phyloP scores from a whole-genome alignment of 1,140 invertebrate species.

The Trachelipus rathkii region DNA sequence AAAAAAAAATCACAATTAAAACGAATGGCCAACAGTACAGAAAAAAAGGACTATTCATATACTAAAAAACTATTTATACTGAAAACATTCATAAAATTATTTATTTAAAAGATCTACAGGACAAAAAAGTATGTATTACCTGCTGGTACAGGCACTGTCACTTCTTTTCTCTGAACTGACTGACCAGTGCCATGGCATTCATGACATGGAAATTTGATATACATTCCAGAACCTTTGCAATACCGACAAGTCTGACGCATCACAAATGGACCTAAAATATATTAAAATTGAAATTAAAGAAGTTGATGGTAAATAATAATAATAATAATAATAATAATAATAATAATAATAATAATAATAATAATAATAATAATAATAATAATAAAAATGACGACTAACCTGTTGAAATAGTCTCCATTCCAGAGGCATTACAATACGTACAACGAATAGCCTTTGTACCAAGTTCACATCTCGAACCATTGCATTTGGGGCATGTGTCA shows the following conservation, averaged over 20 bases:
- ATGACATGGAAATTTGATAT: slow-evolving; percentile 84
- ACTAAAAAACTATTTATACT: too few species aligned
- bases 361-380: too few species aligned
- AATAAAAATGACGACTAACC: slow-evolving; percentile 47
- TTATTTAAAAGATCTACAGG: too few species aligned
- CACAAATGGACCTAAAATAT: slow-evolving; percentile 77
- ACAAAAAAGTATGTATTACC: slow-evolving; percentile 54
- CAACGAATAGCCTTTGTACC: slow-evolving; percentile 84
- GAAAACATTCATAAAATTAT: too few species aligned
- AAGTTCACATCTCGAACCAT: slow-evolving; percentile 74
- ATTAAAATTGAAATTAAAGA: slow-evolving; percentile 19
- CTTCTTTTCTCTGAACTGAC: slow-evolving; percentile 79
- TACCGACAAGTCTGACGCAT: slow-evolving; percentile 93
- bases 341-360: too few species aligned
- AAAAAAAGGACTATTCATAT: too few species aligned
- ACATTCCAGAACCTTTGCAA: slow-evolving; percentile 80
- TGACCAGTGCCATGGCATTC: slow-evolving; percentile 93
- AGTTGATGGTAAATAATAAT: too few species aligned
- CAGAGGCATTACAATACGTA: slow-evolving; percentile 92
- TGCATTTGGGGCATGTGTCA: slow-evolving; percentile 86
- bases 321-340: too few species aligned
- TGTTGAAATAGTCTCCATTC: slow-evolving; percentile 84
- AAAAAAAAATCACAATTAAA: too few species aligned
- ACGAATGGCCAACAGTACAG: too few species aligned
- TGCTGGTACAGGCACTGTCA: slow-evolving; percentile 93